These are phyloP conservation scores for Leucophenga varia DNA, from an alignment of 1,140 invertebrate genomes.

Conservation along the genomic window DNA sequence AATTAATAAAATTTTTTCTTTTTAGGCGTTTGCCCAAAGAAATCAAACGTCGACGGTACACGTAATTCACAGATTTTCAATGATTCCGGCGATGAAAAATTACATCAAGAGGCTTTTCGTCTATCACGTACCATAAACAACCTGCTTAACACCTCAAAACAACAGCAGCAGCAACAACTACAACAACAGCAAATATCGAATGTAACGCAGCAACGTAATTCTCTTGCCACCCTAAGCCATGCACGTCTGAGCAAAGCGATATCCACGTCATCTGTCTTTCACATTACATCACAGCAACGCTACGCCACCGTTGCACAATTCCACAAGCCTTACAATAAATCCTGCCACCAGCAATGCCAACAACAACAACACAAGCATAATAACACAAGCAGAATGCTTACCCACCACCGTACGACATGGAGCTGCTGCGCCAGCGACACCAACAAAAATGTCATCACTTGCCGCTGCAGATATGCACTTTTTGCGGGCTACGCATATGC, in stretches of 20 bases:
- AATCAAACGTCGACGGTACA: slow-evolving; percentile 26
- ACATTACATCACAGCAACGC: slow-evolving; percentile 22
- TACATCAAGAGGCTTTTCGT: slow-evolving; percentile 69
- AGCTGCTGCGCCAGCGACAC: background rate
- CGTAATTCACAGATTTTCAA: too few species aligned
- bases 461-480: slow-evolving; percentile 43
- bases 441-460: too few species aligned
- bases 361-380: slow-evolving; percentile 1
- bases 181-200: slow-evolving; percentile 69
- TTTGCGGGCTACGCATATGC: slow-evolving; percentile 42
- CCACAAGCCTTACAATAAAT: slow-evolving; percentile 23
- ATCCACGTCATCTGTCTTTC: slow-evolving; percentile 24
- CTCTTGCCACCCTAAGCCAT: slow-evolving; percentile 12
- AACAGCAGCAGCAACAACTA: too few species aligned
- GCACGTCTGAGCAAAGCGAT: slow-evolving; percentile 27
- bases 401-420: too few species aligned
- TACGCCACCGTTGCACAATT: slow-evolving; percentile 32
- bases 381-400: too few species aligned
- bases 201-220: slow-evolving; percentile 56
- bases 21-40: slow-evolving; percentile 48
- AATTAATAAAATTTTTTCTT: background rate
- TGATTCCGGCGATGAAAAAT: slow-evolving; percentile 63
- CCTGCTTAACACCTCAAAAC: slow-evolving; percentile 60
- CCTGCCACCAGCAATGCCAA: slow-evolving; percentile 12
- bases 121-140: slow-evolving; percentile 69